These are phyloP conservation scores for Antedon mediterranea DNA, from an alignment of 53 echinoderm and acorn worm species.

Conservation along the genomic window DNA sequence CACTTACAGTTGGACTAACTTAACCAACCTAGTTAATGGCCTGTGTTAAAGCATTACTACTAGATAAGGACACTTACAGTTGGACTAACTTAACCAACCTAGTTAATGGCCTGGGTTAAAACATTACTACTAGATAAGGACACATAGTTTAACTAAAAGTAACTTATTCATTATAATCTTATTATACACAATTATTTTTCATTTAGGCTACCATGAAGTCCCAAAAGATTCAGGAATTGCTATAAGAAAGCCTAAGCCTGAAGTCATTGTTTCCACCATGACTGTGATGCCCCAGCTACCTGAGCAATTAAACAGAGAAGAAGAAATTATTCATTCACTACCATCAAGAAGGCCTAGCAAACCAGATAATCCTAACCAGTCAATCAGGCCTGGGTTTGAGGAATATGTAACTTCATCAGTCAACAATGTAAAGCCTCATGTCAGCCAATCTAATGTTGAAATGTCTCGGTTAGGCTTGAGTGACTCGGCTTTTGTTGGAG, in stretches of 20 bases:
- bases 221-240: constrained; percentile 30
- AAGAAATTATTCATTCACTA: constrained; percentile 4
- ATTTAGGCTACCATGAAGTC: constrained; percentile 77
- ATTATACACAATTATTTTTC: neutral
- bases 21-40: constrained; percentile 19
- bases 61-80: too few species aligned
- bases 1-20: too few species aligned
- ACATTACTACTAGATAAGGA: too few species aligned
- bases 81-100: constrained; percentile 13
- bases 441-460: too few species aligned
- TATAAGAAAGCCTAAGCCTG: neutral
- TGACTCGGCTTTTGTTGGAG: constrained; percentile 64
- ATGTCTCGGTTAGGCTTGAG: constrained; percentile 8
- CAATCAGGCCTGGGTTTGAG: neutral
- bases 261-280: constrained; percentile 32
- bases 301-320: constrained; percentile 7
- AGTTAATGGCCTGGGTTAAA: constrained; percentile 19
- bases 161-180: too few species aligned
- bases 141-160: too few species aligned
- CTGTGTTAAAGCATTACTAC: too few species aligned
- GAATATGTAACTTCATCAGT: too few species aligned
- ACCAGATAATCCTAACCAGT: neutral
- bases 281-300: constrained; percentile 4
- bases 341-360: neutral
- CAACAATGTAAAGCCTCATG: constrained; percentile 4